Percentiles rank a stretch among this genome's conserved stretches.
Conservation (phyloP, 2,113 vertebrate species). For the Isurus oxyrinchus region DNA sequence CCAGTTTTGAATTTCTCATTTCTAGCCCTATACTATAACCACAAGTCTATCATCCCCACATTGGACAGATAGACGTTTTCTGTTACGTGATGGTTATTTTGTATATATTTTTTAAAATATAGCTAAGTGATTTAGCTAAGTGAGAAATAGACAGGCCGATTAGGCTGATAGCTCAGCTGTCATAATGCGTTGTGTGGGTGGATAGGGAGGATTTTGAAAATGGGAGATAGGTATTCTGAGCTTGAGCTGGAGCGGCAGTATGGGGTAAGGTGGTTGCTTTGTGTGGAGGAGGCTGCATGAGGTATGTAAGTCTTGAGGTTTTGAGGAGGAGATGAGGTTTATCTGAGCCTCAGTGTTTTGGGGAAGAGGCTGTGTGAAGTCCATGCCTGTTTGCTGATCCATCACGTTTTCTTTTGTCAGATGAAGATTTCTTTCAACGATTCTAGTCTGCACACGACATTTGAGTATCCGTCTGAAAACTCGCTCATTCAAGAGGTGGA, state of each 20-base stretch:
- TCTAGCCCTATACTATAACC: neutral
- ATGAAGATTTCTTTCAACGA: slow-evolving; percentile 96
- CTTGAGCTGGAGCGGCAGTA: too few species aligned
- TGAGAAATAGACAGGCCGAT: neutral
- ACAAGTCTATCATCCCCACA: neutral
- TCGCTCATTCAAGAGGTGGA: slow-evolving; percentile 69
- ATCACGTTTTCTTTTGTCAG: slow-evolving; percentile 50
- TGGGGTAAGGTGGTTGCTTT: neutral
- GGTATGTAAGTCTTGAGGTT: neutral
- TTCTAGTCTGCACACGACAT: slow-evolving; percentile 79
- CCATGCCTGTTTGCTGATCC: neutral
- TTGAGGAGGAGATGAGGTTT: neutral
- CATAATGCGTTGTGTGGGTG: neutral
- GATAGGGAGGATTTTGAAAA: neutral
- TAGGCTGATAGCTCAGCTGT: neutral
- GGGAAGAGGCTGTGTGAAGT: neutral
- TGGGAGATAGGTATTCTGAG: neutral
- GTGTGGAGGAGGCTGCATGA: neutral
- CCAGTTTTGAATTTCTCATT: neutral
- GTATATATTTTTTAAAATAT: neutral
- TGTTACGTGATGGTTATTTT: neutral
- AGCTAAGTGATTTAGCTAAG: neutral
- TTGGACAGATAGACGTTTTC: neutral
- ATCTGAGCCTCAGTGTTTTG: neutral
- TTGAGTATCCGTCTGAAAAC: slow-evolving; percentile 86